A percentile compares a stretch with the other conserved stretches of the same genome.
phyloP scores from a whole-genome alignment of 2,888 invertebrate genomes.

The Papilio elwesi region DNA sequence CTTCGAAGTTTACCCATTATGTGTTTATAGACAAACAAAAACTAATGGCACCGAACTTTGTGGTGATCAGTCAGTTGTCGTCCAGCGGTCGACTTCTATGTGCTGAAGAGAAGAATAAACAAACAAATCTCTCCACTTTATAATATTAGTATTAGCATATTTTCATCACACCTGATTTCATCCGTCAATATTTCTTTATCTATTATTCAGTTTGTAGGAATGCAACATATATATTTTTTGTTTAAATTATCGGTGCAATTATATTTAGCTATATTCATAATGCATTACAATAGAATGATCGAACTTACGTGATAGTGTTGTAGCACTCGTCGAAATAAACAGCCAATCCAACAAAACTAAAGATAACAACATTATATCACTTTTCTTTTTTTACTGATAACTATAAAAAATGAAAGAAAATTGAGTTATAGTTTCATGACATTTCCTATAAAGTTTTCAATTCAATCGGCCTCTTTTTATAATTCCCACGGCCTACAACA shows the following conservation, averaged over 20 bases:
- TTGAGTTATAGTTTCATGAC: not conserved
- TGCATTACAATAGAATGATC: not conserved
- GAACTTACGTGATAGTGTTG: constrained; percentile 65
- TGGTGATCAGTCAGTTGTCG: no score
- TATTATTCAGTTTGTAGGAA: not conserved
- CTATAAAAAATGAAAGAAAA: not conserved
- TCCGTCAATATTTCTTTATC: no score
- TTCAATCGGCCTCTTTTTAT: not conserved
- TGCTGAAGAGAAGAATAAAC: no score
- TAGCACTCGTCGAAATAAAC: constrained; percentile 68
- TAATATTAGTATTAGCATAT: no score
- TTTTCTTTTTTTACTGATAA: constrained; percentile 41
- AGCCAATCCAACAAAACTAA: constrained; percentile 74
- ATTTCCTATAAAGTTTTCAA: not conserved
- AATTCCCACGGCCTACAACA: not conserved
- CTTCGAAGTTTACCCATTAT: no score
- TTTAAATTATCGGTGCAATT: not conserved
- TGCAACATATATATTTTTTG: not conserved
- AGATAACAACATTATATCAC: constrained; percentile 66
- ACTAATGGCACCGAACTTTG: no score
- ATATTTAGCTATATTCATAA: not conserved
- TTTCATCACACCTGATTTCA: no score
- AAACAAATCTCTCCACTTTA: no score
- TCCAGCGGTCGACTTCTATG: no score
- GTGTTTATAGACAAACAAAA: no score